phyloP scores from a whole-genome alignment of 2,888 invertebrate species.

The Carabus problematicus region DNA sequence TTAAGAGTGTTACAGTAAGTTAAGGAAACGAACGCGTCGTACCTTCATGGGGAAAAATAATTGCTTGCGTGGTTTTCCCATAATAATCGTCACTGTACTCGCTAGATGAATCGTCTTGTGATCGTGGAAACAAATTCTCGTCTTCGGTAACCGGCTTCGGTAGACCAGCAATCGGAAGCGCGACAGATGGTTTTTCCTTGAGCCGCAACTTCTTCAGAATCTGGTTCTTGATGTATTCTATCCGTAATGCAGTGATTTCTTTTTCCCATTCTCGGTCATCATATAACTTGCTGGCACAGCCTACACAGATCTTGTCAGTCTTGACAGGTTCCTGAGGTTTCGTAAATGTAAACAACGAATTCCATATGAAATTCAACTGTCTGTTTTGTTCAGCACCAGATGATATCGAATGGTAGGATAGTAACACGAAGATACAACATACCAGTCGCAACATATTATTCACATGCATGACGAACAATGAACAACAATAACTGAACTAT shows the following conservation, averaged over 20 bases:
- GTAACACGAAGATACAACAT: neutral
- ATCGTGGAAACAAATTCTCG: slow-evolving; percentile 65
- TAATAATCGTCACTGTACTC: slow-evolving; percentile 79
- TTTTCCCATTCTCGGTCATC: slow-evolving; percentile 44
- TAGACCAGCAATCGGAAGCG: slow-evolving; percentile 68
- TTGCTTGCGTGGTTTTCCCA: slow-evolving; percentile 83
- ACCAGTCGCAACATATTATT: neutral
- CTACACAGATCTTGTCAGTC: slow-evolving; percentile 27
- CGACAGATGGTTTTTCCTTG: slow-evolving; percentile 75
- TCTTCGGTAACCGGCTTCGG: slow-evolving; percentile 81
- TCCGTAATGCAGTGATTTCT: slow-evolving; percentile 69
- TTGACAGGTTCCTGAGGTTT: neutral
- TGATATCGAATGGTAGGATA: neutral
- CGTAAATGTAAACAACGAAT: slow-evolving; percentile 41
- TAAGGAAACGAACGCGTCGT: slow-evolving; percentile 44
- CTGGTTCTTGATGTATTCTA: slow-evolving; percentile 85
- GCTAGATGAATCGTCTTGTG: slow-evolving; percentile 61
- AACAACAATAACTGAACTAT: slow-evolving; percentile 39
- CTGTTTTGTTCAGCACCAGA: slow-evolving; percentile 19
- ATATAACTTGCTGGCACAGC: slow-evolving; percentile 34
- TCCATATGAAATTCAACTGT: slow-evolving; percentile 34
- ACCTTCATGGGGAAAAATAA: slow-evolving; percentile 83
- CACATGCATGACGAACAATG: slow-evolving; percentile 28
- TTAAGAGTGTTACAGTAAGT: neutral
- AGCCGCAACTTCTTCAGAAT: slow-evolving; percentile 81